These are phyloP conservation scores for Sympetrum striolatum DNA, from an alignment of 2,888 invertebrate genomes.

Conservation along the genomic window DNA sequence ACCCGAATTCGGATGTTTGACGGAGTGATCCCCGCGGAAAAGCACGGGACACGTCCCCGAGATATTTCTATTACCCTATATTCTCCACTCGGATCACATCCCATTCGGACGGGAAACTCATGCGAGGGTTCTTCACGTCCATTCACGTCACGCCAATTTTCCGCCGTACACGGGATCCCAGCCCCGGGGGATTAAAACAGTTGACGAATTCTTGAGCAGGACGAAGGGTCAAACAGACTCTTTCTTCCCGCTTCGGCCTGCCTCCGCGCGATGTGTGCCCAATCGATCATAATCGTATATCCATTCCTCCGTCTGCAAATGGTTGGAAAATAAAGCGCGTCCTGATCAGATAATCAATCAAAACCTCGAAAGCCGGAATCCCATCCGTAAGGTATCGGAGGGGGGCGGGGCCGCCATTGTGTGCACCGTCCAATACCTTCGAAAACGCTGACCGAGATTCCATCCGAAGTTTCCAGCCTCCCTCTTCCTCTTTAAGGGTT, in stretches of 20 bases:
- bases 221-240: background rate
- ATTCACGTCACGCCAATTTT: too few relatives aligned
- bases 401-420: background rate
- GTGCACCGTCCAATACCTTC: background rate
- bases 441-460: background rate
- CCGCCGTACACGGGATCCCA: background rate
- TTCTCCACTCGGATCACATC: too few relatives aligned
- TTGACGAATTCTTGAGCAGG: background rate
- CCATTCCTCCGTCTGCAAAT: background rate
- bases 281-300: conserved; percentile 33
- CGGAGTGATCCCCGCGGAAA: too few relatives aligned
- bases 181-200: background rate
- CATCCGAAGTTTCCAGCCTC: background rate
- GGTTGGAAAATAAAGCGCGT: background rate
- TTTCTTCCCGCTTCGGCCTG: background rate
- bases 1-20: too few relatives aligned
- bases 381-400: background rate
- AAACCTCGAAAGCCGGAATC: background rate
- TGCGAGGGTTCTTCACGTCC: too few relatives aligned
- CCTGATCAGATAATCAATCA: conserved; percentile 17
- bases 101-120: too few relatives aligned
- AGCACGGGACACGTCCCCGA: too few relatives aligned
- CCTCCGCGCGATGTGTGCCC: background rate
- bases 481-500: too few relatives aligned
- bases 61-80: too few relatives aligned